Evolutionary conservation across 2,888 invertebrate genomes (phyloP).

Genomic region (Acleris emargana): DNA sequence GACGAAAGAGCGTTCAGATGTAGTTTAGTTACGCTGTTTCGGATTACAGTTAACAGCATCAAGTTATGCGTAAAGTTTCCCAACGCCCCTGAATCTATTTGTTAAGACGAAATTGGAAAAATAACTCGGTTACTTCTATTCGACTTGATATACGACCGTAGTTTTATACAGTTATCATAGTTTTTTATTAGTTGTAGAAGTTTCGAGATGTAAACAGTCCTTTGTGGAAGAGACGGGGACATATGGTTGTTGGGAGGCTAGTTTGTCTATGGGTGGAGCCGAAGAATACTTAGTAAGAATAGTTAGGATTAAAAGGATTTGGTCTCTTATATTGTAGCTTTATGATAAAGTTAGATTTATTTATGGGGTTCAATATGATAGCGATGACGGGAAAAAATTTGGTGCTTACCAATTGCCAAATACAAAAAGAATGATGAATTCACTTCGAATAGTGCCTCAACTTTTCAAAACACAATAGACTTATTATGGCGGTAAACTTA

Average conservation of each 20-base stretch:
- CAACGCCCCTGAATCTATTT: constrained; percentile 50
- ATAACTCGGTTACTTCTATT: constrained; percentile 52
- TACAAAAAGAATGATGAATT: no score
- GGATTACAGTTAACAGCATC: constrained; percentile 40
- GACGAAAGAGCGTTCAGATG: no score
- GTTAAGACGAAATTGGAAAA: constrained; percentile 61
- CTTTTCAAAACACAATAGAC: no score
- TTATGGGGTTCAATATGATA: no score
- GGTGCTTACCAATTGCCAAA: no score
- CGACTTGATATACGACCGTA: constrained; percentile 52
- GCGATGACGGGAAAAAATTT: no score
- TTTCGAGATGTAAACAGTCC: constrained; percentile 32
- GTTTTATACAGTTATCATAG: constrained; percentile 32
- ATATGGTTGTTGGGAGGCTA: constrained; percentile 28
- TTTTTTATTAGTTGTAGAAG: constrained; percentile 34
- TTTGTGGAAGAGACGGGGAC: constrained; percentile 22
- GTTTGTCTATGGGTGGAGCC: constrained; percentile 12
- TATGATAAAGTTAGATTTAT: no score
- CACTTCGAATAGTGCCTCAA: no score
- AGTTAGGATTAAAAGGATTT: background rate
- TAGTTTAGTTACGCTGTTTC: constrained; percentile 29
- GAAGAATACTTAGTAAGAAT: no score
- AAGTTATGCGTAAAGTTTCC: constrained; percentile 69
- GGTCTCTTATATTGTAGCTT: background rate
- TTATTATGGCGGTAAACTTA: no score